Percentiles rank a stretch among this genome's conserved stretches.
phyloP scores from a whole-genome alignment of 2,888 invertebrate genomes.

The Drosophila lacicola region DNA sequence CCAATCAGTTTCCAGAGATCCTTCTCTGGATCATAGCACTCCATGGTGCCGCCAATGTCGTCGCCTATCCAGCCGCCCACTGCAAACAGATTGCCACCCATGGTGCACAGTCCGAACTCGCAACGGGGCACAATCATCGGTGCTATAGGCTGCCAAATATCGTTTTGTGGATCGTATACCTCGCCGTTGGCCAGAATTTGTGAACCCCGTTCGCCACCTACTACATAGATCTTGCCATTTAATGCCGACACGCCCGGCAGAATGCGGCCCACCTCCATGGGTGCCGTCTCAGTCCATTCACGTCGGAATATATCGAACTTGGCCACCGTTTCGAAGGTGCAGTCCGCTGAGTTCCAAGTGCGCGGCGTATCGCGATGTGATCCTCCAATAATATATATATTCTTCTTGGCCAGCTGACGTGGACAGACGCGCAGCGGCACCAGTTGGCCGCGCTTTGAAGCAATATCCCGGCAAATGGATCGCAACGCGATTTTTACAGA shows the following conservation, averaged over 20 bases:
- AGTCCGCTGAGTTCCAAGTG: conserved; percentile 92
- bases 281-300: conserved; percentile 92
- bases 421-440: conserved; percentile 92
- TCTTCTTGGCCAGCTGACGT: conserved; percentile 93
- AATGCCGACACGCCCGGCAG: conserved; percentile 94
- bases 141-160: conserved; percentile 88
- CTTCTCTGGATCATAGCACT: conserved; percentile 92
- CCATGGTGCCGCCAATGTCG: conserved; percentile 95
- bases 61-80: conserved; percentile 97
- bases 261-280: conserved; percentile 94
- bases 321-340: conserved; percentile 93
- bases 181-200: conserved; percentile 95
- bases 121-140: conserved; percentile 94
- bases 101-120: conserved; percentile 94
- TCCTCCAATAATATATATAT: conserved; percentile 95
- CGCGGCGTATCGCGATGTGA: conserved; percentile 91
- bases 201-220: conserved; percentile 96
- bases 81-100: conserved; percentile 93
- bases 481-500: conserved; percentile 92
- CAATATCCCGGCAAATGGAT: conserved; percentile 91
- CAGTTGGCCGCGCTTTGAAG: conserved; percentile 90
- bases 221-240: conserved; percentile 94
- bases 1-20: conserved; percentile 92
- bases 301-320: conserved; percentile 90
- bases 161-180: conserved; percentile 90